These are phyloP conservation scores for Dicaeum eximium DNA, from an alignment of 2,113 vertebrate genomes.

Conservation along the genomic window DNA sequence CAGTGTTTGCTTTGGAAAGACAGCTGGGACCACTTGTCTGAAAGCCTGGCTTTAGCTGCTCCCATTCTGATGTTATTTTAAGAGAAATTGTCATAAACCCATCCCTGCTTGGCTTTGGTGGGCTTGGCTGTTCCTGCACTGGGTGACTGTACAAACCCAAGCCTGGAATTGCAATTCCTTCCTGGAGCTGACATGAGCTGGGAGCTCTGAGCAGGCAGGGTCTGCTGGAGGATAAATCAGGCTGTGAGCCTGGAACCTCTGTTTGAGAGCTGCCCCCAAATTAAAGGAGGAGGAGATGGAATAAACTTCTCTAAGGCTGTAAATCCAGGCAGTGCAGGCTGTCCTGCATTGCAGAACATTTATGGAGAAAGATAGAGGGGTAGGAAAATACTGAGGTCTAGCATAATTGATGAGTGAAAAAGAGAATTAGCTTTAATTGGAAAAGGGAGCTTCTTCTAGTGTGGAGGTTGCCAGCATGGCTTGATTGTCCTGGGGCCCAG, in stretches of 20 bases:
- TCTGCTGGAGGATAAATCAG: background rate
- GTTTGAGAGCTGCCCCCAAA: background rate
- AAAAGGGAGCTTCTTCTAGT: background rate
- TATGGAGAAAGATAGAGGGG: background rate
- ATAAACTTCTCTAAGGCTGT: background rate
- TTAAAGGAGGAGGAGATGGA: background rate
- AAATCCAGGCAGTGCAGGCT: background rate
- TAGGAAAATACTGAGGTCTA: background rate
- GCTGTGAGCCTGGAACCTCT: background rate
- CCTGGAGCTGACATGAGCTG: background rate
- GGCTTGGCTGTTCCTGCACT: accelerated
- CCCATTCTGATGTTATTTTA: background rate
- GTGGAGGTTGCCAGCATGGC: background rate
- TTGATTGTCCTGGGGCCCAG: background rate
- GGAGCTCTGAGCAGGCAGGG: background rate
- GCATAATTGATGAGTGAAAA: background rate
- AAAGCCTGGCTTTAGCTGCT: background rate
- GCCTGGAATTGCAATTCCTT: background rate
- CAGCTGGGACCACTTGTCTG: background rate
- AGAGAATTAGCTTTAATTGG: slow-evolving; percentile 12
- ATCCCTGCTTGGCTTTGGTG: accelerated
- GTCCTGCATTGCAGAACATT: background rate
- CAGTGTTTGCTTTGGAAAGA: slow-evolving; percentile 4
- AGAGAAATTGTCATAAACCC: background rate
- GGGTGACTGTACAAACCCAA: background rate